Conservation (phyloP, 2,797 vertebrate species). For the Labroides dimidiatus region DNA sequence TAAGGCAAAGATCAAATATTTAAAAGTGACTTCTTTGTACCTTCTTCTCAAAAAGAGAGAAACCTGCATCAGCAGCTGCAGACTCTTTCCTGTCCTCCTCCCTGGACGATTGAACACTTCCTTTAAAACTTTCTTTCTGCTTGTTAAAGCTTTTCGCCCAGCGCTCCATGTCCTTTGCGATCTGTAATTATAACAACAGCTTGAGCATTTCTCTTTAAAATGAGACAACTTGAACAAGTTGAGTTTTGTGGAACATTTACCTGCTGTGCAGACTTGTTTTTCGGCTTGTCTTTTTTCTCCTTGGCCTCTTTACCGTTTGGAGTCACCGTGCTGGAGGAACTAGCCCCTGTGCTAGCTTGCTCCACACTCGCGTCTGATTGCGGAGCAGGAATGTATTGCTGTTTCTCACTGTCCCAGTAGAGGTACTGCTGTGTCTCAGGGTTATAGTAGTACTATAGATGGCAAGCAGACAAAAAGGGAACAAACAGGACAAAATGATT, state of each 20-base stretch:
- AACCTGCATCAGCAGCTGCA: constrained; percentile 93
- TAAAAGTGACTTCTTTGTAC: constrained; percentile 66
- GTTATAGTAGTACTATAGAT: constrained; percentile 93
- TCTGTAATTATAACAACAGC: constrained; percentile 76
- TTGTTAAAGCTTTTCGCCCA: constrained; percentile 98
- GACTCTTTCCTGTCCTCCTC: constrained; percentile 92
- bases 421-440: constrained; percentile 93
- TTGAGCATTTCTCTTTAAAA: background rate
- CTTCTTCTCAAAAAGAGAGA: constrained; percentile 94
- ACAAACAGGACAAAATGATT: background rate
- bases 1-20: background rate
- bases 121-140: constrained; percentile 94
- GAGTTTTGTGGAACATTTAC: constrained; percentile 58
- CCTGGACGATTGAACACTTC: constrained; percentile 85
- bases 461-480: background rate
- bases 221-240: background rate
- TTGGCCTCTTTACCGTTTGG: constrained; percentile 85
- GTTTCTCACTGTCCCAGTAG: constrained; percentile 94
- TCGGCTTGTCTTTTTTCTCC: constrained; percentile 94
- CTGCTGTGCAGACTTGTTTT: constrained; percentile 95
- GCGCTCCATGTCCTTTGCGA: constrained; percentile 97
- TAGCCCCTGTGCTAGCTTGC: background rate
- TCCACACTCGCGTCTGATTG: constrained; percentile 68
- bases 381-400: constrained; percentile 86
- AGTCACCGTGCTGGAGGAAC: background rate